Evolutionary conservation across 2,113 vertebrate species (phyloP).

Genomic region (Tetrao urogallus): DNA sequence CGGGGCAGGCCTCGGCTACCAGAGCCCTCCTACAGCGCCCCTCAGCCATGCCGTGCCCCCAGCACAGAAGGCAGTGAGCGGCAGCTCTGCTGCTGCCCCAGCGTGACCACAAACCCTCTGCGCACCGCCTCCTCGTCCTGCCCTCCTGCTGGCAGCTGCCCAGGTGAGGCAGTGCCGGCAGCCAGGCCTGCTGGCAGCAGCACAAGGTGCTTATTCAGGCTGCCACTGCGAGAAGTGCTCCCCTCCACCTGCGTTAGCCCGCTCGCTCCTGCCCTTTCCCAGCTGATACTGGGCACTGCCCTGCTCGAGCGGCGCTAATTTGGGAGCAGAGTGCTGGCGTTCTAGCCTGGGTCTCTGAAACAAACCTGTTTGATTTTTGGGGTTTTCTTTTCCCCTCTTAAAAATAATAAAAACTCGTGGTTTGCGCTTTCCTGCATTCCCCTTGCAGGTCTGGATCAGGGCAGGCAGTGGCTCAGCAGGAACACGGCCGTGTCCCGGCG

Average conservation of each 20-base stretch:
- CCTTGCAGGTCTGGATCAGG: neutral
- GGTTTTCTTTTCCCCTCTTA: neutral
- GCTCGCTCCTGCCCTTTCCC: neutral
- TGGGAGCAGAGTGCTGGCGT: neutral
- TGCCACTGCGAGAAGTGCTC: neutral
- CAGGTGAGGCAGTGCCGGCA: neutral
- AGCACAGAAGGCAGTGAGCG: neutral
- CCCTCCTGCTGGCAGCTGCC: neutral
- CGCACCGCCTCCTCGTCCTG: neutral
- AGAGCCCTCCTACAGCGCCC: no score
- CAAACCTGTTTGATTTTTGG: neutral
- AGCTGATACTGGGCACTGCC: neutral
- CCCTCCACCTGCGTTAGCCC: neutral
- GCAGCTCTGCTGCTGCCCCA: neutral
- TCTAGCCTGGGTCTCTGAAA: neutral
- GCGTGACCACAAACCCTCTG: rapidly evolving
- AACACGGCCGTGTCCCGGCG: neutral
- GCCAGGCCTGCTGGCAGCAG: neutral
- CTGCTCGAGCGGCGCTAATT: neutral
- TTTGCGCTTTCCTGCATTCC: neutral
- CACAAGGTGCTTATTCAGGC: neutral
- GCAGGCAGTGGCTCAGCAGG: neutral
- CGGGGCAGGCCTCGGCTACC: rapidly evolving
- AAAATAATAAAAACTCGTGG: no score
- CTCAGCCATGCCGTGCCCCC: no score